Conservation (phyloP, 1,140 invertebrate species). For the Zaprionus lachaisei region DNA sequence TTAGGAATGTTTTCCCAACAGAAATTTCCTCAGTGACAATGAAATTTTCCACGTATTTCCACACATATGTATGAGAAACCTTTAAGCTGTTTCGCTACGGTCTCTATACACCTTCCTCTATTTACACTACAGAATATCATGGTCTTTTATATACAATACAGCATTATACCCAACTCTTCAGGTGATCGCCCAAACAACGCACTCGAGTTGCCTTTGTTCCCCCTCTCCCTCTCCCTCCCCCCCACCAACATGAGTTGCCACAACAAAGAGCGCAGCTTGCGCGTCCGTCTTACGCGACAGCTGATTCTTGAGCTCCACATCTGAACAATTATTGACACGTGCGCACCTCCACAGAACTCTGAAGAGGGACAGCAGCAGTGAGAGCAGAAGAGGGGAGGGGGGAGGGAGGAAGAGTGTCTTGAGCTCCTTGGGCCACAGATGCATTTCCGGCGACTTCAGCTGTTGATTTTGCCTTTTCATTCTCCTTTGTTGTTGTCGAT, state of each 20-base stretch:
- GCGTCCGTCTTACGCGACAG: constrained; percentile 39
- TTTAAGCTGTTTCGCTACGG: neutral
- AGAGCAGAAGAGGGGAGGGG: neutral
- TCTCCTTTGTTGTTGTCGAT: constrained; percentile 71
- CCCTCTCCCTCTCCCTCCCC: no score
- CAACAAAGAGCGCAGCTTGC: constrained; percentile 2
- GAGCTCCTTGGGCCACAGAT: constrained; percentile 44
- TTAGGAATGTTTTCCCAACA: neutral
- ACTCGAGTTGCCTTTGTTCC: neutral
- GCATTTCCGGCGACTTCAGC: constrained; percentile 74
- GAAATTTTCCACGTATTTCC: neutral
- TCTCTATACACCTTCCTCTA: neutral
- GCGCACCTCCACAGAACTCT: constrained; percentile 56
- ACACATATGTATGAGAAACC: neutral
- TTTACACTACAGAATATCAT: neutral
- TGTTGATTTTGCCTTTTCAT: constrained; percentile 65
- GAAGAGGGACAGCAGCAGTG: constrained; percentile 3
- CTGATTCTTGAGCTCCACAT: constrained; percentile 59
- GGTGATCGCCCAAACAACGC: neutral
- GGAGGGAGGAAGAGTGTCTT: constrained; percentile 11
- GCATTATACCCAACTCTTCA: constrained; percentile 4
- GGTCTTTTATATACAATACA: neutral
- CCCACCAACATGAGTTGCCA: neutral
- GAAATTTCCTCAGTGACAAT: neutral
- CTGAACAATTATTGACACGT: constrained; percentile 79